Base-by-base conservation (phyloP, 2,888 invertebrate species). In the Dolichopus griseipennis region DNA sequence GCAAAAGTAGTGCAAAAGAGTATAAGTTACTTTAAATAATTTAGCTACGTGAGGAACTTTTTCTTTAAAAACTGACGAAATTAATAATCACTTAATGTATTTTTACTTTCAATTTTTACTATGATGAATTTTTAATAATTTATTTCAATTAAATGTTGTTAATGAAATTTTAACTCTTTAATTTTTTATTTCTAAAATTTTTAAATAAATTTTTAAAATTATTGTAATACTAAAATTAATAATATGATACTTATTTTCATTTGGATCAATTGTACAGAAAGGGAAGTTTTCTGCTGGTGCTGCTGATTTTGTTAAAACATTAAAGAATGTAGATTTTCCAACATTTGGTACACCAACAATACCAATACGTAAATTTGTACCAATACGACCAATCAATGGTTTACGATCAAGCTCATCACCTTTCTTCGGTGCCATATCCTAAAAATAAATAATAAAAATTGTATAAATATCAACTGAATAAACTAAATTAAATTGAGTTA, bases 191-290 rank as follows among this genome's bases (percentile, higher is more conserved):
- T 1, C 61, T 61, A 61, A 20, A 61, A n/a, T 8, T 61, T 12
- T 18, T 61, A 5, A 61, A 61, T 61, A 18, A 12, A 62, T 5
- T 6, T 62, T 4, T 62, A 21, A 62, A 68, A 61, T 65, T 68
- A 71, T 43, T 65, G 33, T 66, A 69, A 67, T 66, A 66, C 63
- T 43, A 22, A 69, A 66, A 69, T 34, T 27, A 27, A 4, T 12
- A 65, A 65, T 66, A 70, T 41, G 62, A 89, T 90, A 95, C 95
- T 95, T 93, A 96, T 95, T 97, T 88, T 99, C 98, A 93, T 98
- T 98, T 65, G 99, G 99, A 84, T 99, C 97, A 80, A 99, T 99
- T 82, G 99, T 99, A 85, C 99, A 99, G 86, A 99, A 99, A 1
- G 99, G 98, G 80, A 98, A 99, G 81, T 99, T 99, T 81, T 98